These are phyloP conservation scores for Sinocyclocheilus anshuiensis DNA, from an alignment of 2,113 vertebrate genomes.

Conservation along the genomic window DNA sequence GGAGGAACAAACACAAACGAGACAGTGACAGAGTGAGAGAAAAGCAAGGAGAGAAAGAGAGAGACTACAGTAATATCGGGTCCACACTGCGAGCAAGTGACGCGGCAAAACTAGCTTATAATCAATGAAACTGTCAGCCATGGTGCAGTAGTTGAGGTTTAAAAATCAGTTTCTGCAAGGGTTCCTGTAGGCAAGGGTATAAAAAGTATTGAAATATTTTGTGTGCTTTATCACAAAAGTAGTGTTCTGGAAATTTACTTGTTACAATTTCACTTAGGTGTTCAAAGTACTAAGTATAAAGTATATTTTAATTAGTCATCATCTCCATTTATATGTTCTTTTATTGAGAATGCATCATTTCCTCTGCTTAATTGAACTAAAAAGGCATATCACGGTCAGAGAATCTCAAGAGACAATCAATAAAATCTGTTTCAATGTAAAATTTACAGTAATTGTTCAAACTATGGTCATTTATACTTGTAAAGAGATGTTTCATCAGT, in stretches of 20 bases:
- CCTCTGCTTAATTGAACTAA: not conserved
- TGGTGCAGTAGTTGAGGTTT: not conserved
- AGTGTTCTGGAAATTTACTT: not conserved
- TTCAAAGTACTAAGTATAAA: not conserved
- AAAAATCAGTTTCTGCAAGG: no score
- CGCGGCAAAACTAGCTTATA: not conserved
- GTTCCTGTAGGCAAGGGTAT: not conserved
- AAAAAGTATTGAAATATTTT: not conserved
- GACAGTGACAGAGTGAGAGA: conserved; percentile 10
- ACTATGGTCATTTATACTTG: not conserved
- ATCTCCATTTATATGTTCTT: not conserved
- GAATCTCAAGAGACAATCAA: not conserved
- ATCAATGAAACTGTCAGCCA: conserved; percentile 5
- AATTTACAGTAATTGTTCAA: not conserved
- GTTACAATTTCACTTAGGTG: not conserved
- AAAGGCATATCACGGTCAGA: not conserved
- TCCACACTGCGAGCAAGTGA: not conserved
- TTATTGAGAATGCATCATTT: not conserved
- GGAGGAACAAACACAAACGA: not conserved
- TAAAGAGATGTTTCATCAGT: not conserved
- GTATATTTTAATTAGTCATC: not conserved
- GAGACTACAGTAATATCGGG: conserved; percentile 5
- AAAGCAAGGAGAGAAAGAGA: conserved; percentile 32
- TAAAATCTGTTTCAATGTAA: not conserved
- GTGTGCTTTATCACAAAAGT: not conserved